Conservation (phyloP, 2,797 vertebrate genomes). For the Hippoglossus hippoglossus region DNA sequence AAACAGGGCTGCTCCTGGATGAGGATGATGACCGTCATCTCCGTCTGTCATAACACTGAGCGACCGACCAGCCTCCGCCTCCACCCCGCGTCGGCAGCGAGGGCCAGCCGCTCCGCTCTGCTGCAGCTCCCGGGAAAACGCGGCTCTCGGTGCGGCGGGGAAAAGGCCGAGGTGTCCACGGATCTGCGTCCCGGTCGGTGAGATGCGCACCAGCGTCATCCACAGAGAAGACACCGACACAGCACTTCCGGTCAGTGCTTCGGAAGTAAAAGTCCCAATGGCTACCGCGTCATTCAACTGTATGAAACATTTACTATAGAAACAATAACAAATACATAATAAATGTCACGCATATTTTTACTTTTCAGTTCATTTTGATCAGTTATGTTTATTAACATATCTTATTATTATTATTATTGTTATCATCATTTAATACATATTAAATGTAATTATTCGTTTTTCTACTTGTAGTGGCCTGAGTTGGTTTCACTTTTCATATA, state of each 20-base stretch:
- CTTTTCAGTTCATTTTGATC: too few relatives aligned
- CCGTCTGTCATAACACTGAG: slow-evolving; percentile 63
- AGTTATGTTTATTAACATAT: not conserved
- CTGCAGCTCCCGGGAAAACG: slow-evolving; percentile 58
- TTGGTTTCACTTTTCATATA: too few relatives aligned
- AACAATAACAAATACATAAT: not conserved
- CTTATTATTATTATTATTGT: not conserved
- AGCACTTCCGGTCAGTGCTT: slow-evolving; percentile 30
- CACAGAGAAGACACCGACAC: not conserved
- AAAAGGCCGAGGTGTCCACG: slow-evolving; percentile 63
- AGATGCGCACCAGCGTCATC: slow-evolving; percentile 71
- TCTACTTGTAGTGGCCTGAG: too few relatives aligned
- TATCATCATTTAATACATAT: not conserved
- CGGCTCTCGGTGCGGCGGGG: slow-evolving; percentile 59
- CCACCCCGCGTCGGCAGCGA: slow-evolving; percentile 18
- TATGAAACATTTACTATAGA: not conserved
- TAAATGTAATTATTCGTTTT: too few relatives aligned
- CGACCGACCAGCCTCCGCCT: not conserved
- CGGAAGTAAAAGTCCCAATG: slow-evolving; percentile 28
- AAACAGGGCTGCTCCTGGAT: slow-evolving; percentile 74
- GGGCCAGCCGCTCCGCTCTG: slow-evolving; percentile 41
- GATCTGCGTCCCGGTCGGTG: slow-evolving; percentile 74
- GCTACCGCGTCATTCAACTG: not conserved
- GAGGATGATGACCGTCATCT: slow-evolving; percentile 47
- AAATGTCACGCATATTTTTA: too few relatives aligned